These are phyloP conservation scores for Tigriopus californicus DNA, from an alignment of 2,888 invertebrate species.

Conservation along the genomic window DNA sequence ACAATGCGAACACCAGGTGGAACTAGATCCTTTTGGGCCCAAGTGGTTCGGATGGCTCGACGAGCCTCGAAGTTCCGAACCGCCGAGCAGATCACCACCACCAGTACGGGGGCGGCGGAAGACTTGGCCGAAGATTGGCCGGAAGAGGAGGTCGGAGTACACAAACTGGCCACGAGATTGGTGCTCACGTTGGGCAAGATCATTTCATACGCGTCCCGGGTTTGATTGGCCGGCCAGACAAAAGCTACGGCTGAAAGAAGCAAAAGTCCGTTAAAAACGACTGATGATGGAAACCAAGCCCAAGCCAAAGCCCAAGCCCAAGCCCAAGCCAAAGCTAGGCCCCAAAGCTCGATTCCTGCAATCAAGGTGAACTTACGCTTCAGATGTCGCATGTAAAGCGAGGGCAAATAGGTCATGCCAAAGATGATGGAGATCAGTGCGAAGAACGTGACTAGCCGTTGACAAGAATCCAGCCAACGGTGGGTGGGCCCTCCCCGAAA, in stretches of 20 bases:
- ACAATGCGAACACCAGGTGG: conserved; percentile 16
- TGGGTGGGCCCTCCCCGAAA: too few species aligned
- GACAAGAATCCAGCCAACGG: too few species aligned
- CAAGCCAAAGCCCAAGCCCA: too few species aligned
- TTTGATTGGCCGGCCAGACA: conserved; percentile 2
- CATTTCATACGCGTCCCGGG: background rate
- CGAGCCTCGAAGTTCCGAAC: conserved; percentile 21
- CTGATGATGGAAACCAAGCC: too few species aligned
- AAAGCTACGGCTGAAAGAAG: background rate
- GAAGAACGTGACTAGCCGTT: too few species aligned
- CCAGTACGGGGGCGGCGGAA: conserved; percentile 6
- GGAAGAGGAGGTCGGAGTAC: background rate
- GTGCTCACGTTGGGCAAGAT: background rate
- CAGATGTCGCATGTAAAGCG: too few species aligned
- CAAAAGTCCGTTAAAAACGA: too few species aligned
- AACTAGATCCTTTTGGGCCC: conserved; percentile 18
- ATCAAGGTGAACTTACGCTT: too few species aligned
- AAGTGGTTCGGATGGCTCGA: conserved; percentile 21
- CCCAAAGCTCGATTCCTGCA: too few species aligned
- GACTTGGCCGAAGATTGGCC: background rate
- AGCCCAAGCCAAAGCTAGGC: too few species aligned
- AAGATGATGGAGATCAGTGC: too few species aligned
- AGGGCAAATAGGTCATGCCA: too few species aligned
- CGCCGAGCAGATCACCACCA: conserved; percentile 22
- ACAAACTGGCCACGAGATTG: background rate